Evolutionary conservation across 1,140 invertebrate genomes (phyloP).

Genomic region (Drosophila baimaii): DNA sequence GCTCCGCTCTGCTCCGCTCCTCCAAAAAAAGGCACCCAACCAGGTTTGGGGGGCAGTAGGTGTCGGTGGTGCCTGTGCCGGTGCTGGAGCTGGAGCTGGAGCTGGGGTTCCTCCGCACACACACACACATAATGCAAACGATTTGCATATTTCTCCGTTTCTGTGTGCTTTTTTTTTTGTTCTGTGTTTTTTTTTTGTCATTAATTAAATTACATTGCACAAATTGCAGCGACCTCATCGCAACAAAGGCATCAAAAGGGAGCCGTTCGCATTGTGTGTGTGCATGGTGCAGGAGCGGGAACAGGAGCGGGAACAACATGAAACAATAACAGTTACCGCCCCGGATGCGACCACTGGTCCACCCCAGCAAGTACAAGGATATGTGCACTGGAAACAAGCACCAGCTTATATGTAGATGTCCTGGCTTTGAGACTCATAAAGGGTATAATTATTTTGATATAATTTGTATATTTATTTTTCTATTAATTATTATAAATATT

Average conservation of each 20-base stretch:
- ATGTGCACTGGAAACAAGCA: slow-evolving; percentile 8
- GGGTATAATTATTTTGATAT: no score
- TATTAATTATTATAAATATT: no score
- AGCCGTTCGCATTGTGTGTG: slow-evolving; percentile 30
- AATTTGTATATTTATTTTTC: no score
- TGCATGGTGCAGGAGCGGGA: slow-evolving; percentile 6
- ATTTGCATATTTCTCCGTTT: slow-evolving; percentile 63
- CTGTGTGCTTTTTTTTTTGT: slow-evolving; percentile 2
- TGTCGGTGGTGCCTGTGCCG: background rate
- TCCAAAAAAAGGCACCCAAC: slow-evolving; percentile 3
- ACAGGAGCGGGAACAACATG: slow-evolving; percentile 16
- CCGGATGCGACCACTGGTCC: slow-evolving; percentile 1
- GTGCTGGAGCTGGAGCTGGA: background rate
- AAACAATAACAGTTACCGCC: slow-evolving; percentile 13
- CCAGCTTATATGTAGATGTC: background rate
- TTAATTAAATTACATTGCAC: slow-evolving; percentile 84
- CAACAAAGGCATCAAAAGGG: slow-evolving; percentile 20
- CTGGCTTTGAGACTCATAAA: no score
- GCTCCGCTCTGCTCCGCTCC: background rate
- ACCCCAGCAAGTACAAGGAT: slow-evolving; percentile 1
- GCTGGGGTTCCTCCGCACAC: background rate
- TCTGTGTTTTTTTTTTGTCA: slow-evolving; percentile 73
- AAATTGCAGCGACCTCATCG: slow-evolving; percentile 71
- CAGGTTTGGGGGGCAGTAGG: slow-evolving; percentile 16
- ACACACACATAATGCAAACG: slow-evolving; percentile 52